Percentiles rank a stretch among this genome's conserved stretches.
These are phyloP conservation scores for Rhagium mordax DNA, from an alignment of 2,888 invertebrate species.

Conservation along the genomic window DNA sequence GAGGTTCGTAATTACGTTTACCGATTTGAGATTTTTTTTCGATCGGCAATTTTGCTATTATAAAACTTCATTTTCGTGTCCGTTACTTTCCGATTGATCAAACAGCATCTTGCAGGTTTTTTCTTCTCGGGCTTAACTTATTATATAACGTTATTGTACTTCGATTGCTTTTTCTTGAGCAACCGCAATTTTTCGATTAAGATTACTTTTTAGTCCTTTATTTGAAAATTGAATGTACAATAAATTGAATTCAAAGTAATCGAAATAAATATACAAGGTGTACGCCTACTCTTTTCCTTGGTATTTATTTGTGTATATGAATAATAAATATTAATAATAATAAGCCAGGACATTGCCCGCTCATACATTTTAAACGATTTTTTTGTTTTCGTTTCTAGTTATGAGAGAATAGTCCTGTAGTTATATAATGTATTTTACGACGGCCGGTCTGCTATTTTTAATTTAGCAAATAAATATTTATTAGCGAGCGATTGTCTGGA, in stretches of 20 bases:
- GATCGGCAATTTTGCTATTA: conserved; percentile 4
- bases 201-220: background rate
- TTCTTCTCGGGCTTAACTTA: too few relatives aligned
- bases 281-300: too few relatives aligned
- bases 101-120: background rate
- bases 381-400: too few relatives aligned
- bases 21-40: conserved; percentile 12
- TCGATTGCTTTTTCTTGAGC: background rate
- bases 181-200: background rate
- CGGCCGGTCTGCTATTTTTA: background rate
- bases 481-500: background rate
- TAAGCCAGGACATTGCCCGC: background rate
- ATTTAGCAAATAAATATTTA: background rate
- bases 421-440: too few relatives aligned
- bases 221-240: background rate
- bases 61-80: background rate
- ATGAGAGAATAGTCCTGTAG: too few relatives aligned
- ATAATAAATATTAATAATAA: background rate
- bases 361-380: background rate
- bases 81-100: background rate
- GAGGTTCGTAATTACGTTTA: conserved; percentile 34
- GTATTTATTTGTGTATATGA: too few relatives aligned
- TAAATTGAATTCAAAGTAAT: background rate
- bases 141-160: too few relatives aligned
- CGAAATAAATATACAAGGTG: background rate